These are phyloP conservation scores for Cuniculus paca DNA, from an alignment of 2,797 vertebrate genomes.

Conservation along the genomic window DNA sequence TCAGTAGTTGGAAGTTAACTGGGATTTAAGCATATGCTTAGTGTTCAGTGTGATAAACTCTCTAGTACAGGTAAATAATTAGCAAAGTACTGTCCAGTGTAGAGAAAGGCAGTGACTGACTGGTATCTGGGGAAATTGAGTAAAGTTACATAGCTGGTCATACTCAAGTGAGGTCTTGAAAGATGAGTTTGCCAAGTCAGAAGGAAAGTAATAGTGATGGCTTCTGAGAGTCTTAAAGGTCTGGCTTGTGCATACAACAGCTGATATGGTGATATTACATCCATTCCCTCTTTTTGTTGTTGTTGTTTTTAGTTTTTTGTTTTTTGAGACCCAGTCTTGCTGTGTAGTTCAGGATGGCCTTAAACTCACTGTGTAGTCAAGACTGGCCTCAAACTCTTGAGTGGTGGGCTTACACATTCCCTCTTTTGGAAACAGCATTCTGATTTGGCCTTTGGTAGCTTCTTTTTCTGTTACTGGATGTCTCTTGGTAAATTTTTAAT, in stretches of 20 bases:
- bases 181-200: conserved; percentile 25
- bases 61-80: background rate
- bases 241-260: background rate
- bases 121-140: background rate
- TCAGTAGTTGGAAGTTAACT: background rate
- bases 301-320: background rate
- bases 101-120: background rate
- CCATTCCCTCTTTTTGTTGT: background rate
- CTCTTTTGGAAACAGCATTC: conserved; percentile 42
- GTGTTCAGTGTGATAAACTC: background rate
- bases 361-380: background rate
- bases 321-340: background rate
- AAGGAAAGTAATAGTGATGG: conserved; percentile 20
- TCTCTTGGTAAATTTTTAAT: conserved; percentile 52
- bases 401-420: background rate
- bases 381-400: background rate
- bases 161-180: conserved; percentile 52
- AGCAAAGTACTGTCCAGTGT: background rate
- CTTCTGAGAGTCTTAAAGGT: background rate
- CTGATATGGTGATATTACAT: background rate
- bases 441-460: conserved; percentile 51
- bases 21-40: background rate
- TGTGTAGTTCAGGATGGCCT: background rate
- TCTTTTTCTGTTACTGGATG: conserved; percentile 34
- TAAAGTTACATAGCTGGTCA: background rate